Conservation (phyloP, 2,113 vertebrate genomes). For the Platichthys flesus region DNA sequence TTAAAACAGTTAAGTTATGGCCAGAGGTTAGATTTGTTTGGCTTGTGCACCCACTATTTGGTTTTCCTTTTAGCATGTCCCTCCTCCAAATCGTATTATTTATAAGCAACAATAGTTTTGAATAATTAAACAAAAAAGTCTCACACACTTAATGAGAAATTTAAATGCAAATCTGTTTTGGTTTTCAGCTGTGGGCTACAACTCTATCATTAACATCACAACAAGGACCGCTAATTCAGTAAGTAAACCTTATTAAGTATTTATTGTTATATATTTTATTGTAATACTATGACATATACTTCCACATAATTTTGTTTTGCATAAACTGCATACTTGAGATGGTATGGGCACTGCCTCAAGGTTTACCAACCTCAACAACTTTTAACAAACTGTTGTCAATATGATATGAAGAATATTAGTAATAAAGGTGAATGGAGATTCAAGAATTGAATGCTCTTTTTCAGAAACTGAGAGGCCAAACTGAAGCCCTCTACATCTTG, state of each 20-base stretch:
- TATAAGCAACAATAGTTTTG: not conserved
- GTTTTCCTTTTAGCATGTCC: not conserved
- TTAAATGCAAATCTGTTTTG: not conserved
- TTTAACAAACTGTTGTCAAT: too few relatives aligned
- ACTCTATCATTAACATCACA: slow-evolving; percentile 96
- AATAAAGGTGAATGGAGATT: not conserved
- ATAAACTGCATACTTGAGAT: not conserved
- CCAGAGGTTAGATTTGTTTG: not conserved
- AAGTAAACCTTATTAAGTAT: slow-evolving; percentile 71
- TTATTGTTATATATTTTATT: not conserved
- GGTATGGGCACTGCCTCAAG: too few relatives aligned
- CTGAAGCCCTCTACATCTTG: slow-evolving; percentile 97
- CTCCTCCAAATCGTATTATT: not conserved
- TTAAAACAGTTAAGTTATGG: too few relatives aligned
- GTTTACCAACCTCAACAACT: too few relatives aligned
- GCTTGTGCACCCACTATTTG: not conserved
- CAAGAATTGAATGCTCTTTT: slow-evolving; percentile 46
- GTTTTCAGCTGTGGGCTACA: slow-evolving; percentile 94
- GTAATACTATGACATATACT: not conserved
- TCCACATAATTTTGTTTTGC: not conserved
- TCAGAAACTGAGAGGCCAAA: slow-evolving; percentile 97
- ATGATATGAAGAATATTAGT: not conserved
- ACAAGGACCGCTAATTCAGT: slow-evolving; percentile 97
- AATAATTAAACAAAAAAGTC: not conserved
- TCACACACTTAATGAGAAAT: not conserved